Evolutionary conservation across 2,797 vertebrate genomes (phyloP).

Genomic region (Lepilemur ruficaudatus): DNA sequence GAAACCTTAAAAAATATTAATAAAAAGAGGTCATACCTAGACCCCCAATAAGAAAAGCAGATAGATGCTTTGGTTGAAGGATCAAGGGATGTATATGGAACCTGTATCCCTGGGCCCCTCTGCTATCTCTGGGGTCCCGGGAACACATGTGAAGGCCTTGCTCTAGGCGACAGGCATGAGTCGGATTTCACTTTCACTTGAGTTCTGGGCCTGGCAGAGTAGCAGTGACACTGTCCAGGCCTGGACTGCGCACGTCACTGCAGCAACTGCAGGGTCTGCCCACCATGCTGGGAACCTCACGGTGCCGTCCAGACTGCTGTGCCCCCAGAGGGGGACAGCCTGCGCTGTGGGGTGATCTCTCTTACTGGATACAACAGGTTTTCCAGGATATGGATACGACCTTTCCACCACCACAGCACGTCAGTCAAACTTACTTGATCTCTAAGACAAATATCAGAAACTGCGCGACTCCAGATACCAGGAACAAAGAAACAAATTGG

Average conservation of each 20-base stretch:
- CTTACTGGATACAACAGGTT: not conserved
- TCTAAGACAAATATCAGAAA: slow-evolving; percentile 9
- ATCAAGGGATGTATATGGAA: fast-evolving
- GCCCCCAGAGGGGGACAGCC: not conserved
- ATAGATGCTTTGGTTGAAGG: not conserved
- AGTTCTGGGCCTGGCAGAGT: not conserved
- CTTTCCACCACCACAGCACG: not conserved
- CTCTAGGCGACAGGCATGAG: not conserved
- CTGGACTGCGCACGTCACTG: not conserved
- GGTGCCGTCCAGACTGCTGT: fast-evolving
- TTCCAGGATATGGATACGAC: not conserved
- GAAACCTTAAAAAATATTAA: not conserved
- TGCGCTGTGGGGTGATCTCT: not conserved
- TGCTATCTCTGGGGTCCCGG: not conserved
- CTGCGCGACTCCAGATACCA: not conserved
- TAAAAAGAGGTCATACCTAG: not conserved
- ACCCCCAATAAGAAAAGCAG: not conserved
- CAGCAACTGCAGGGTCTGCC: not conserved
- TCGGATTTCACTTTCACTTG: not conserved
- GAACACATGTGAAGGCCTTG: not conserved
- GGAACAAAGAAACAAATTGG: slow-evolving; percentile 48
- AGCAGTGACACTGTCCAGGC: not conserved
- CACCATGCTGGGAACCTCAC: fast-evolving
- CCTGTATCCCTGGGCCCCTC: not conserved
- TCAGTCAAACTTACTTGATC: not conserved